These are phyloP conservation scores for Castor canadensis DNA, from an alignment of 2,113 vertebrate species.

Conservation along the genomic window DNA sequence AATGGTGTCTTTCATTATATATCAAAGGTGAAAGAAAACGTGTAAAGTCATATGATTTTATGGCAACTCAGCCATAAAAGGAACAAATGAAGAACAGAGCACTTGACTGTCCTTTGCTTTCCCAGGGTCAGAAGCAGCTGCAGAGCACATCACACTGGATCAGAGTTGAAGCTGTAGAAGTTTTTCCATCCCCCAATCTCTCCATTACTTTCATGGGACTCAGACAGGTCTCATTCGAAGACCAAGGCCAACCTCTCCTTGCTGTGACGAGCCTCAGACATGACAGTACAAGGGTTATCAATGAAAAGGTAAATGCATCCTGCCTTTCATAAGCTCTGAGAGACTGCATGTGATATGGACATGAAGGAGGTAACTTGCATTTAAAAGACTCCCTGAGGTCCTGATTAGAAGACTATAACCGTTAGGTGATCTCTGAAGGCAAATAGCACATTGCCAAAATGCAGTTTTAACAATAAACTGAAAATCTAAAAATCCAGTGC, in stretches of 20 bases:
- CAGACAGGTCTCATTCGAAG: background rate
- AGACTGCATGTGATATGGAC: background rate
- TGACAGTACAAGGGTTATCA: background rate
- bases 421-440: background rate
- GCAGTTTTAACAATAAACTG: background rate
- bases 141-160: background rate
- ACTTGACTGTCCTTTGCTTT: background rate
- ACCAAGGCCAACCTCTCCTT: background rate
- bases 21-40: background rate
- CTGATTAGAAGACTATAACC: background rate
- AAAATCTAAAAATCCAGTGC: conserved; percentile 3
- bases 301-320: background rate
- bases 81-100: background rate
- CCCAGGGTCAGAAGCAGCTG: background rate
- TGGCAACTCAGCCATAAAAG: background rate
- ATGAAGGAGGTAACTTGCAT: background rate
- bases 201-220: background rate
- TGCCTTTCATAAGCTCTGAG: background rate
- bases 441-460: background rate
- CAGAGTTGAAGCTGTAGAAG: background rate
- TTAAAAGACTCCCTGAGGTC: background rate
- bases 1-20: background rate
- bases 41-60: background rate
- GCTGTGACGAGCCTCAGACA: background rate
- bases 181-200: background rate